Conservation (phyloP, 2,888 invertebrate genomes). For the Nebria salina region DNA sequence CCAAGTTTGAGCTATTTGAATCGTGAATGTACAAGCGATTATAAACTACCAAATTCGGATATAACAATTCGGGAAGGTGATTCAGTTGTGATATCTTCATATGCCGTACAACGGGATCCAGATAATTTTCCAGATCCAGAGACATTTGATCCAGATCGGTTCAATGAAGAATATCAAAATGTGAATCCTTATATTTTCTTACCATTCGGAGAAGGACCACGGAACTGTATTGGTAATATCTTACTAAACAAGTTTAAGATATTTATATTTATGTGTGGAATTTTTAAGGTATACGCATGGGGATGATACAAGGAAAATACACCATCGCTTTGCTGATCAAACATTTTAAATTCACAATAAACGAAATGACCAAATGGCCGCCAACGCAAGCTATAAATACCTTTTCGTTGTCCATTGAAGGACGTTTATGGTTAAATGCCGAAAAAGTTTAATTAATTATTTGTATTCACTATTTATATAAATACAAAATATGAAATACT, state of each 20-base stretch:
- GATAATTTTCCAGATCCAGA: constrained; percentile 44
- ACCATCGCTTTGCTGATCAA: constrained; percentile 28
- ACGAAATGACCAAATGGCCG: constrained; percentile 26
- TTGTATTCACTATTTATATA: not conserved
- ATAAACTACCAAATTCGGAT: constrained; percentile 39
- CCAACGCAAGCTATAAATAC: constrained; percentile 29
- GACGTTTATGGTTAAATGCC: constrained; percentile 32
- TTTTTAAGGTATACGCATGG: constrained; percentile 28
- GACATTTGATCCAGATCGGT: constrained; percentile 45
- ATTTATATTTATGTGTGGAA: not conserved
- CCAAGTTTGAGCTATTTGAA: constrained; percentile 36
- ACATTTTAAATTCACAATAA: constrained; percentile 30
- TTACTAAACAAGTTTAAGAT: not conserved
- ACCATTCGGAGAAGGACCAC: constrained; percentile 46
- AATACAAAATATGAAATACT: too few species aligned
- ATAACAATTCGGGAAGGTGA: constrained; percentile 30
- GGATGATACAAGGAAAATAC: constrained; percentile 26
- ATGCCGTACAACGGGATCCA: constrained; percentile 40
- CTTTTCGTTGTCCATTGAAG: constrained; percentile 28
- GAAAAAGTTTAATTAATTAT: constrained; percentile 24
- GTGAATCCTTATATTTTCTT: constrained; percentile 33
- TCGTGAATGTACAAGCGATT: constrained; percentile 27
- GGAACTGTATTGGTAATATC: constrained; percentile 44
- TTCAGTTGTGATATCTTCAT: constrained; percentile 33
- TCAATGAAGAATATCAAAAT: constrained; percentile 24